Evolutionary conservation across 2,797 vertebrate genomes (phyloP), one percentile per base, ranked within the genome.

Genomic region (Halcyon badia): DNA sequence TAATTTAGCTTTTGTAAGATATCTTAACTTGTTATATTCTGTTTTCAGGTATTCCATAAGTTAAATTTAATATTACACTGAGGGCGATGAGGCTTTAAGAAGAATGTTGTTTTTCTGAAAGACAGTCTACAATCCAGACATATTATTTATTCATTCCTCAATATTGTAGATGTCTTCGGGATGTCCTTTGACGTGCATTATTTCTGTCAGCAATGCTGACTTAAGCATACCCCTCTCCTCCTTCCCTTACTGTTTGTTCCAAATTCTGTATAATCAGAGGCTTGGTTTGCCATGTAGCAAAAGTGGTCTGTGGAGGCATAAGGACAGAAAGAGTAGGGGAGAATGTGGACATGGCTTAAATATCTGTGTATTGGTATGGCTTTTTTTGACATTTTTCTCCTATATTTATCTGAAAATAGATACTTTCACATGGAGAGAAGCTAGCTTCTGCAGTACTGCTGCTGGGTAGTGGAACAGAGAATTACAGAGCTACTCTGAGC

Each of bases 141-240:
- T 66, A 70, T 77, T 91, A 93, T 90, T 94, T 93, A 94, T 93
- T 97, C 26, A 88, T 90, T 93, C 18, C 57, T 88, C 49, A n/a
- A 1, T 86, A 83, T 97, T 94, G 90, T 95, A 56, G 83, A 73
- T 85, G 60, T 93, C 79, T 93, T 66, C 54, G 48, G 72, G 79
- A 81, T 77, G 52, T 88, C 80, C 60, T 94, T 83, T 91, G 83
- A 93, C 76, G 16, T 83, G 39, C 60, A 87, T 91, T 91, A 70
- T 91, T 94, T 90, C 65, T 96, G 90, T 51, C 96, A 95, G 88
- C 56, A 75, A 1, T 90, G 92, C 88, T 97, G 90, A 95, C 21
- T 94, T 90, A 90, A 48, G 46, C 64, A 77, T 54, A 73, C 39
- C 6, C n/a, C 11, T 11, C 33, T 61, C 30, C 20, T 83, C 56